phyloP scores from a whole-genome alignment of 2,113 vertebrate species.

The Forbesichthys agassizii region DNA sequence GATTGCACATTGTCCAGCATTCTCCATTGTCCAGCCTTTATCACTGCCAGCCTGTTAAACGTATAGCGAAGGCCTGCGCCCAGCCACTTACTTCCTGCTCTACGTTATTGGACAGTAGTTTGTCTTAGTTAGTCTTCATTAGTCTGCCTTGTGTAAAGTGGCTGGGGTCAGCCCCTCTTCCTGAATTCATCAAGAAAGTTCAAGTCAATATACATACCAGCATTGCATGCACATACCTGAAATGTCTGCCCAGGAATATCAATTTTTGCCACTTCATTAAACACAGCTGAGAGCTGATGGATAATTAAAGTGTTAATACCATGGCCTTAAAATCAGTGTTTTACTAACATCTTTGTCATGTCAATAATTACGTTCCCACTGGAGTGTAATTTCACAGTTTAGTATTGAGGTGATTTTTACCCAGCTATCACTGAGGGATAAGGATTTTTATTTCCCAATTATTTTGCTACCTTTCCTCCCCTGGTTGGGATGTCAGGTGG shows the following conservation, averaged over 20 bases:
- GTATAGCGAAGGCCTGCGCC: slow-evolving; percentile 53
- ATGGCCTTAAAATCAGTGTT: slow-evolving; percentile 6
- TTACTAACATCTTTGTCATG: slow-evolving; percentile 22
- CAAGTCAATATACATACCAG: slow-evolving; percentile 53
- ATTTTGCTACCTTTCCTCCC: neutral
- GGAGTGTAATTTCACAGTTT: slow-evolving; percentile 18
- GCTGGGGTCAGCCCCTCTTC: slow-evolving; percentile 57
- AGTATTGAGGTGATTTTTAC: slow-evolving; percentile 18
- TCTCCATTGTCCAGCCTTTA: slow-evolving; percentile 19
- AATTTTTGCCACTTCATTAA: neutral
- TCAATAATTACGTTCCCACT: slow-evolving; percentile 23
- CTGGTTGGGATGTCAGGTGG: slow-evolving; percentile 8
- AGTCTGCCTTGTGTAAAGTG: slow-evolving; percentile 63
- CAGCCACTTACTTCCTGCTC: neutral
- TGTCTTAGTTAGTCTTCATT: slow-evolving; percentile 56
- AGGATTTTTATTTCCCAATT: slow-evolving; percentile 29
- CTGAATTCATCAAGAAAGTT: slow-evolving; percentile 61
- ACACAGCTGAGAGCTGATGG: neutral
- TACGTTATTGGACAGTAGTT: slow-evolving; percentile 9
- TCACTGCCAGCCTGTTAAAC: slow-evolving; percentile 53
- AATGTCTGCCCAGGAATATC: slow-evolving; percentile 9
- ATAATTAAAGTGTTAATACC: slow-evolving; percentile 35
- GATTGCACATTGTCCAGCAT: slow-evolving; percentile 31
- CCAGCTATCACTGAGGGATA: slow-evolving; percentile 14
- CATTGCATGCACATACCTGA: neutral